Base-by-base conservation (phyloP, 92 coral and sea anemone genomes). In the Siderastrea radians region DNA sequence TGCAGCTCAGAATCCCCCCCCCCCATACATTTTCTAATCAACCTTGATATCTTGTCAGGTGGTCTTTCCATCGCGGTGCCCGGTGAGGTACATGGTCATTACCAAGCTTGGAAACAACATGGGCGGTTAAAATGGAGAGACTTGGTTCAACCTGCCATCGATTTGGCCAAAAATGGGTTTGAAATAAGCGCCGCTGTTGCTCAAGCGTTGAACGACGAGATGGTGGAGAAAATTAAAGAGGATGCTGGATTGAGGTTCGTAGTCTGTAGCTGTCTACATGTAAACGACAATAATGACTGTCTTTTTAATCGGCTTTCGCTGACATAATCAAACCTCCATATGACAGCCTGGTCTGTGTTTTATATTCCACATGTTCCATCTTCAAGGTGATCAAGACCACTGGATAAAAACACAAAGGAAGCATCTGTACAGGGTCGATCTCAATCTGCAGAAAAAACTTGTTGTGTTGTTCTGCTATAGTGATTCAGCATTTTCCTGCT, bases 121-220 rank as follows among this genome's bases (percentile, higher is more conserved):
- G 95, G 95, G 3, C 45, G 82, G 80, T 68, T 91, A 60, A 82
- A 82, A 50, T 94, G 96, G 96, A 85, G 79, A 82, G 78, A 82
- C 5, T 84, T 94, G 11, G 95, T 94, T 55, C 84, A 94, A 49
- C 96, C 96, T 10, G 91, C 96, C 26, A 91, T 94, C 6, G 87
- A 85, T 76, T 78, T 88, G 69, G 94, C 95, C 63, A 82, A 65
- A 65, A 85, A 94, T 9, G 96, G 96, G 43, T 91, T 94, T 72
- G 50, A 66, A 17, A 82, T 94, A 26, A 72, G 79, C 60, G 14
- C 72, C 7, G 77, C 90, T 15, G 61, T 94, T 71, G 78, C 79
- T 38, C 76, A 65, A 1, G 93, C 46, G 52, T 71, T 93, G 87
- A 82, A 58, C 2, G 5, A 5, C 13, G 49, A 73, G 6, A 81